Evolutionary conservation across 2,113 vertebrate species (phyloP).

Genomic region (Haemorhous mexicanus): DNA sequence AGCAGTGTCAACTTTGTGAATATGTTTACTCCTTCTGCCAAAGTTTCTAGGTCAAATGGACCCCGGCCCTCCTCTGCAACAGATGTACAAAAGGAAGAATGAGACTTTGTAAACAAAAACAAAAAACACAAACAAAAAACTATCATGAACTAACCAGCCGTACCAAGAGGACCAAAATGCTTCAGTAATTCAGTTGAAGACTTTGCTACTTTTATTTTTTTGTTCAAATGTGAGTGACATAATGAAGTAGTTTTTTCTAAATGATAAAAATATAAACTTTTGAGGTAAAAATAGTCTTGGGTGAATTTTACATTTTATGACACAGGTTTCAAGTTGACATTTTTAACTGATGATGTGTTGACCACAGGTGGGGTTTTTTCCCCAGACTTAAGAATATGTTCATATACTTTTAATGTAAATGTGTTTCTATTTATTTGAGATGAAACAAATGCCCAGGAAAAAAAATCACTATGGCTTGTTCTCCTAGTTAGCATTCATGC

Average conservation of each 20-base stretch:
- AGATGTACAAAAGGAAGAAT: constrained; percentile 77
- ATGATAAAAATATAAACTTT: constrained; percentile 57
- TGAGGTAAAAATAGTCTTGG: constrained; percentile 50
- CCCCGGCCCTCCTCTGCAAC: constrained; percentile 65
- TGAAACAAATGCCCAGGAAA: constrained; percentile 65
- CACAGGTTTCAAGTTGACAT: constrained; percentile 69
- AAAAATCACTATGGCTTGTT: constrained; percentile 51
- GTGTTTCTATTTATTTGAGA: constrained; percentile 79
- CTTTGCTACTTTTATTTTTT: constrained; percentile 61
- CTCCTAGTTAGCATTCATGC: constrained; percentile 23
- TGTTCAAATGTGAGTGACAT: constrained; percentile 65
- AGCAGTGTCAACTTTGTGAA: constrained; percentile 68
- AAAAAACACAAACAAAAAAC: constrained; percentile 21
- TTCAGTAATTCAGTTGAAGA: constrained; percentile 69
- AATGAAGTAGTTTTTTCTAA: constrained; percentile 72
- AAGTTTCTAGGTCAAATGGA: constrained; percentile 82
- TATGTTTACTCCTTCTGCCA: constrained; percentile 81
- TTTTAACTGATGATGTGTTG: constrained; percentile 72
- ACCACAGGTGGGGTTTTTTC: constrained; percentile 32
- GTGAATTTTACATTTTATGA: constrained; percentile 71
- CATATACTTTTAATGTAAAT: constrained; percentile 71
- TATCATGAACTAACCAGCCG: constrained; percentile 64
- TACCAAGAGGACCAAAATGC: constrained; percentile 75
- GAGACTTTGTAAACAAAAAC: constrained; percentile 65
- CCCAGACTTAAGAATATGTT: constrained; percentile 65